Percentiles rank a stretch among this genome's conserved stretches.
phyloP scores from a whole-genome alignment of 2,113 vertebrate genomes.

The Perca flavescens region DNA sequence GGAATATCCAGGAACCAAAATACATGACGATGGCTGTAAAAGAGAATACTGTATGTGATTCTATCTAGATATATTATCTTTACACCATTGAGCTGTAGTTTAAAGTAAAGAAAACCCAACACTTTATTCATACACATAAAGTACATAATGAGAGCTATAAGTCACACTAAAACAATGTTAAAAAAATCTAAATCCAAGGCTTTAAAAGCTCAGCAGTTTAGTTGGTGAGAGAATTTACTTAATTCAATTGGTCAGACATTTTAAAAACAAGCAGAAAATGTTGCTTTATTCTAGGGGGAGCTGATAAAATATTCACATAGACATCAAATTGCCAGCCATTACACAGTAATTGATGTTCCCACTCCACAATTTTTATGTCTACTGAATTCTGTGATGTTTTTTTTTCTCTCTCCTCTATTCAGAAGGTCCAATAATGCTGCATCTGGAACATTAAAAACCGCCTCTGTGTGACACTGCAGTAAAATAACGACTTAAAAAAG shows the following conservation, averaged over 20 bases:
- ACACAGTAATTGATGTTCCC: slow-evolving; percentile 61
- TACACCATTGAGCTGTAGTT: not conserved
- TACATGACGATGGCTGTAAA: not conserved
- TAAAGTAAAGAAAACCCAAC: not conserved
- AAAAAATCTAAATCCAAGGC: slow-evolving; percentile 23
- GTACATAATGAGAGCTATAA: slow-evolving; percentile 4
- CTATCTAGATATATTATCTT: not conserved
- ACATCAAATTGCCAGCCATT: slow-evolving; percentile 59
- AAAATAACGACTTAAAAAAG: not conserved
- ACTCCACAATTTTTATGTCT: slow-evolving; percentile 35
- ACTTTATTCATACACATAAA: not conserved
- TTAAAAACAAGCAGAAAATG: slow-evolving; percentile 35
- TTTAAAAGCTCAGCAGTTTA: slow-evolving; percentile 37
- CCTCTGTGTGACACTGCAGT: not conserved
- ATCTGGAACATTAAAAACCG: slow-evolving; percentile 31
- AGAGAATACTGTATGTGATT: not conserved
- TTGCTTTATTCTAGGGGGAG: slow-evolving; percentile 21
- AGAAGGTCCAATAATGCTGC: slow-evolving; percentile 24
- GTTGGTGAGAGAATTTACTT: slow-evolving; percentile 41
- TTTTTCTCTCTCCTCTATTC: not conserved
- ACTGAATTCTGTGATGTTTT: slow-evolving; percentile 26
- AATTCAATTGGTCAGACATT: slow-evolving; percentile 42
- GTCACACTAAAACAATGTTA: slow-evolving; percentile 11
- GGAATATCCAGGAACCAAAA: not conserved
- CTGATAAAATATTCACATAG: slow-evolving; percentile 66